Percentiles rank a stretch among this genome's conserved stretches.
Evolutionary conservation across 2,113 vertebrate species (phyloP).

Genomic region (Boleophthalmus pectinirostris): DNA sequence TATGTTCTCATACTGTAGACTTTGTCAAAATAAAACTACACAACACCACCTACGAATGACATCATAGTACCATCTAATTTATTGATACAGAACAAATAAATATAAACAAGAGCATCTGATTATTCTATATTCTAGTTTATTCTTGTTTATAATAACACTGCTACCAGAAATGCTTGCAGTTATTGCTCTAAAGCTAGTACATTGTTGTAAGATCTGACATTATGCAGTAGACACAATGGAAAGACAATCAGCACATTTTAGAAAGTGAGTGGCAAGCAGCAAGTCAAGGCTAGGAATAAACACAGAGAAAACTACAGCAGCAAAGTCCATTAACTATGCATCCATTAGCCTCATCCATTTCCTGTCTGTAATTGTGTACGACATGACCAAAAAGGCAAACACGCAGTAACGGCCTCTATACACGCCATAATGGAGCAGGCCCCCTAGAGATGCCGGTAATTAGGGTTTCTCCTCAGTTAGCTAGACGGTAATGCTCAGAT

Average conservation of each 20-base stretch:
- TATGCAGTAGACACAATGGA: constrained; percentile 11
- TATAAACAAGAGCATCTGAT: constrained; percentile 27
- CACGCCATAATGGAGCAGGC: constrained; percentile 62
- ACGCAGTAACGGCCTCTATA: constrained; percentile 51
- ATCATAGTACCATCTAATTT: constrained; percentile 12
- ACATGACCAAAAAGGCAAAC: constrained; percentile 57
- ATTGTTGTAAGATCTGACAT: not conserved
- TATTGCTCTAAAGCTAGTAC: constrained; percentile 5
- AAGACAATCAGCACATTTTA: constrained; percentile 19
- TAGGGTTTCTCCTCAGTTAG: constrained; percentile 55
- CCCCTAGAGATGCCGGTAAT: constrained; percentile 60
- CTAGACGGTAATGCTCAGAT: constrained; percentile 65
- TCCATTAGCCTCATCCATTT: constrained; percentile 74
- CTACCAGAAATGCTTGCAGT: constrained; percentile 25
- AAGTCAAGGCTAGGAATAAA: constrained; percentile 59
- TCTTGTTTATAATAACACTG: not conserved
- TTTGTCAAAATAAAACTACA: constrained; percentile 74
- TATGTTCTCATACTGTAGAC: constrained; percentile 73
- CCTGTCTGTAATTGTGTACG: constrained; percentile 58
- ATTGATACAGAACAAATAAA: constrained; percentile 34
- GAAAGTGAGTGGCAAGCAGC: constrained; percentile 49
- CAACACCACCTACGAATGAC: constrained; percentile 28
- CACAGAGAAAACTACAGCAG: constrained; percentile 61
- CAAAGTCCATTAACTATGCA: constrained; percentile 61
- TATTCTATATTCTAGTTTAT: not conserved